Percentiles rank a stretch among this genome's conserved stretches.
Evolutionary conservation across 2,113 vertebrate genomes (phyloP).

Genomic region (Neomonachus schauinslandi): DNA sequence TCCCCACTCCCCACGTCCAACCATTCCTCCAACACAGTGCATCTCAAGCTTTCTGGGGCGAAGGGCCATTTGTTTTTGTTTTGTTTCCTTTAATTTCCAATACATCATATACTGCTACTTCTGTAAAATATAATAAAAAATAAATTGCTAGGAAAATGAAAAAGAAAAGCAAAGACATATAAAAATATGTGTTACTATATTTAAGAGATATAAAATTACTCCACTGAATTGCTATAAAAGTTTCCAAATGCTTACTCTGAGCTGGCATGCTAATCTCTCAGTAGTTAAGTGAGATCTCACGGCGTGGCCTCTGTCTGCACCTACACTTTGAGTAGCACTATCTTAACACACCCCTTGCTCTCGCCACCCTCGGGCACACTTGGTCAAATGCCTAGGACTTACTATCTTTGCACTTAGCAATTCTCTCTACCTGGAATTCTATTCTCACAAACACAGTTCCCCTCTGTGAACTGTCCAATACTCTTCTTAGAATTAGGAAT

Average conservation of each 20-base stretch:
- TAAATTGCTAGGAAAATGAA: not conserved
- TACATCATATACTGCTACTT: not conserved
- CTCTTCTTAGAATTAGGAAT: not conserved
- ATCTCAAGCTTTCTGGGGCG: not conserved
- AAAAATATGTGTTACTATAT: not conserved
- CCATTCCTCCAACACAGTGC: too few relatives aligned
- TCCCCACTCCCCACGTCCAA: not conserved
- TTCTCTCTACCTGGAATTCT: not conserved
- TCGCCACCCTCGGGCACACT: not conserved
- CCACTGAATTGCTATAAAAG: not conserved
- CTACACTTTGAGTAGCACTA: too few relatives aligned
- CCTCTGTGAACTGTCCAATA: not conserved
- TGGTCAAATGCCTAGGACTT: not conserved
- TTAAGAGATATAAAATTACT: slow-evolving; percentile 1
- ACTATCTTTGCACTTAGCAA: not conserved
- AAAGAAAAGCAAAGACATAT: not conserved
- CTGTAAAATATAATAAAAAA: not conserved
- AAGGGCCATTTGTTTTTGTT: not conserved
- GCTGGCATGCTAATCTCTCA: not conserved
- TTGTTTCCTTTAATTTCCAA: not conserved
- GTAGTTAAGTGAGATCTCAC: not conserved
- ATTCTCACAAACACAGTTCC: not conserved
- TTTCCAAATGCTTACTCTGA: not conserved
- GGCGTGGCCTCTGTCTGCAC: rapidly evolving
- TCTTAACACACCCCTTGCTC: not conserved